Base-by-base conservation (phyloP, 2,888 invertebrate species). In the Chymomyza fuscimana region DNA sequence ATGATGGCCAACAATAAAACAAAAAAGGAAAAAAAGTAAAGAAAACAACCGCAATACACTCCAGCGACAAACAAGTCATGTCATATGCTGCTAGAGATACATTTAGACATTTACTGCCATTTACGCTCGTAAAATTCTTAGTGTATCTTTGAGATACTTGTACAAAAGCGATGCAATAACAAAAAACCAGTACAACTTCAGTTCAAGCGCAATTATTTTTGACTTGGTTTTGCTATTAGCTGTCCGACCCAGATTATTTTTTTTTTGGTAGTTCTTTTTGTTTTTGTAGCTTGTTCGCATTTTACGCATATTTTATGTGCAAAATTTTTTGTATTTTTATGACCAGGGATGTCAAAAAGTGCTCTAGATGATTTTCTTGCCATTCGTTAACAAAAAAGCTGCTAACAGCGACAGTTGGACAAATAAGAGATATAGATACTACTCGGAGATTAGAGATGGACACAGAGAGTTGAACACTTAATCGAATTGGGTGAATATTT, bases 181-280 rank as follows among this genome's bases (percentile, higher is more conserved):
- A 82, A 86, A 80, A 76, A 46, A 78, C 79, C 76, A 71, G 75
- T 72, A 46, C 40, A 46, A 46, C 40, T 46, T 32, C 32, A 46
- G 40, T 46, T 46, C 67, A 70, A 50, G 72, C 78, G 84, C 88
- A 87, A 84, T 84, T 84, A 84, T 84, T 81, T 79, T 75, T 76
- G 87, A 86, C 87, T 87, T 82, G 86, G 70, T 79, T 82, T 76
- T 78, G 78, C 88, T 80, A 87, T 85, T 85, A 85, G 86, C 83
- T 83, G 79, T 77, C 81, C 87, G 40, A 46, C 40, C 40, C 40
- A 46, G 12, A 46, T 46, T n/a, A n/a, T 12, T 46, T 54, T 3
- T 19, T 54, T 54, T 51, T n/a, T 9, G 51, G 19, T 58, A 19
- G 10, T 1, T 36, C 16, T 5, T 46, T 10, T 32, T 46, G 40